Percentiles rank a stretch among this genome's conserved stretches.
phyloP scores from a whole-genome alignment of 2,113 vertebrate genomes.

The Nasalis larvatus region DNA sequence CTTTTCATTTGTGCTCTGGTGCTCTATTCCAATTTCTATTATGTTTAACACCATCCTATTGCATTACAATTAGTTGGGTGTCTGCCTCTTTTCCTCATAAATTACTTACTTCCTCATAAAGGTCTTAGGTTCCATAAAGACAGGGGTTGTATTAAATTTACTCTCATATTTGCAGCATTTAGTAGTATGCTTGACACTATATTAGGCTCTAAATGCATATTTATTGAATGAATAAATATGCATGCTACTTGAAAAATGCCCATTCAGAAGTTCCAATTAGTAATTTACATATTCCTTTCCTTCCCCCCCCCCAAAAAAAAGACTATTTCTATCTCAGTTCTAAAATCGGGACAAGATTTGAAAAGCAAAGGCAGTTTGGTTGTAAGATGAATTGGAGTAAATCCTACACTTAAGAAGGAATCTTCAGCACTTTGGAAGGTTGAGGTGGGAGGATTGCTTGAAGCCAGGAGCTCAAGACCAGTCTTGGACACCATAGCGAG shows the following conservation, averaged over 20 bases:
- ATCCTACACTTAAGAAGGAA: background rate
- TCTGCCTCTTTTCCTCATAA: background rate
- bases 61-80: background rate
- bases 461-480: too few species aligned
- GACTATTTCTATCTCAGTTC: background rate
- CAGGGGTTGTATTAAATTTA: background rate
- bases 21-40: background rate
- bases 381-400: background rate
- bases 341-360: background rate
- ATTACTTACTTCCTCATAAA: background rate
- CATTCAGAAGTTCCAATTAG: background rate
- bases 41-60: background rate
- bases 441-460: too few species aligned
- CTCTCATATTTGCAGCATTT: background rate
- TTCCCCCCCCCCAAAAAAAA: background rate
- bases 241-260: background rate
- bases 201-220: background rate
- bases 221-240: conserved; percentile 4
- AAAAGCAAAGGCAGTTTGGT: conserved; percentile 21
- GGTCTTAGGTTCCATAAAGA: background rate
- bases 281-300: background rate
- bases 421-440: background rate
- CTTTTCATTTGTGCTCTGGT: background rate
- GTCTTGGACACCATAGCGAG: too few species aligned
- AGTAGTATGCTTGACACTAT: background rate